Conservation (phyloP, 2,113 vertebrate species). For the Symphodus melops region DNA sequence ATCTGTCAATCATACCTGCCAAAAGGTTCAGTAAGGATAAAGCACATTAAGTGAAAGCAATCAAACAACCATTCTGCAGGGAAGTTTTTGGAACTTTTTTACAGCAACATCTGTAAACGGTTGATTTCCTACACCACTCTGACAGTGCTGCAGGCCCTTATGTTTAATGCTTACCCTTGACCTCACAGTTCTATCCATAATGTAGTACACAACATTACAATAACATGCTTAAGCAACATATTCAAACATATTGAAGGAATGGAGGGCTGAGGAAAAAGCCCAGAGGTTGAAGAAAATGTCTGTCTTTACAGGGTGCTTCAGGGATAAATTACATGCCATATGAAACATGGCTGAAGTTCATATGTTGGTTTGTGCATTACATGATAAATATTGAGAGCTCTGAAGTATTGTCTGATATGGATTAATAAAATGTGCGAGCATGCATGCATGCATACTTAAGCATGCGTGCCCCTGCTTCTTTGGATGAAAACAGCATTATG, state of each 20-base stretch:
- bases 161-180: neutral
- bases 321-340: constrained; percentile 15
- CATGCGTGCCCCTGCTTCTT: constrained; percentile 49
- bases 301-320: constrained; percentile 4
- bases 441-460: constrained; percentile 55
- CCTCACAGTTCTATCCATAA: neutral
- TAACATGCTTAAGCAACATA: neutral
- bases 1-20: constrained; percentile 15
- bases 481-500: constrained; percentile 72
- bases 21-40: neutral
- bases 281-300: neutral
- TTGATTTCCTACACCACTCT: neutral
- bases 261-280: constrained; percentile 12
- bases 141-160: neutral
- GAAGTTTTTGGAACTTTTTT: neutral
- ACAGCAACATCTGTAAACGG: neutral
- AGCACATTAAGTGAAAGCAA: neutral
- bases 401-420: constrained; percentile 40
- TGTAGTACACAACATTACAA: neutral
- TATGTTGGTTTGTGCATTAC: constrained; percentile 11
- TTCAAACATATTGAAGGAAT: constrained; percentile 4
- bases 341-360: constrained; percentile 6
- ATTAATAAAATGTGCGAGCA: constrained; percentile 54
- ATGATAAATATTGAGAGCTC: constrained; percentile 23
- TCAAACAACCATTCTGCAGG: neutral